Evolutionary conservation across 2,113 vertebrate species (phyloP).

Genomic region (Neogobius melanostomus): DNA sequence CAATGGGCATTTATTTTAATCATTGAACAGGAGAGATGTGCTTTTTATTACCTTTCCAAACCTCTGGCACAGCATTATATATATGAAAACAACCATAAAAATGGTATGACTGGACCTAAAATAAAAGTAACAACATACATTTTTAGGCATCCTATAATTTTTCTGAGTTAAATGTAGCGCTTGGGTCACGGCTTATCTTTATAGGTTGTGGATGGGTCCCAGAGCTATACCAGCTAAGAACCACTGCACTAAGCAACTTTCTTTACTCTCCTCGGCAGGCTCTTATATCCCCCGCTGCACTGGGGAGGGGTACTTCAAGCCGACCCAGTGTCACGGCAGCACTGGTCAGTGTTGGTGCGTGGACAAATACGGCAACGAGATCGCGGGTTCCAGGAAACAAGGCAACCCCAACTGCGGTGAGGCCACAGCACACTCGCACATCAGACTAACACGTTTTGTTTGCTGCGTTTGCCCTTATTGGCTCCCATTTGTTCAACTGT

Average conservation of each 20-base stretch:
- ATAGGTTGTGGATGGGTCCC: too few species aligned
- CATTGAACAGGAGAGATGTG: too few species aligned
- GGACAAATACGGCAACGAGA: constrained; percentile 95
- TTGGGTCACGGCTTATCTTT: too few species aligned
- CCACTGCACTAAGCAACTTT: neutral
- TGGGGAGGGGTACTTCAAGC: constrained; percentile 93
- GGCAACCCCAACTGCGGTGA: constrained; percentile 92
- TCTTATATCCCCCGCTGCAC: constrained; percentile 90
- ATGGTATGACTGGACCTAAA: too few species aligned
- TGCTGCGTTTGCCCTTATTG: constrained; percentile 14
- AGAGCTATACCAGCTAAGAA: too few species aligned
- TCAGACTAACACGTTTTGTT: constrained; percentile 1
- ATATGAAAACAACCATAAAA: too few species aligned
- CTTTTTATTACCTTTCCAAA: too few species aligned
- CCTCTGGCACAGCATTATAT: too few species aligned
- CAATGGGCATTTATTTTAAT: too few species aligned
- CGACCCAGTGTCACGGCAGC: constrained; percentile 92
- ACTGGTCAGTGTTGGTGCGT: constrained; percentile 97
- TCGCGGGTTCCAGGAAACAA: constrained; percentile 91
- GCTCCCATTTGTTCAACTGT: constrained; percentile 26
- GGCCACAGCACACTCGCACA: constrained; percentile 32
- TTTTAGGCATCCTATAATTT: too few species aligned
- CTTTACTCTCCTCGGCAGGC: constrained; percentile 67
- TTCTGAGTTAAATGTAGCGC: too few species aligned
- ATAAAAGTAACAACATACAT: too few species aligned